Conservation (phyloP, 2,888 invertebrate genomes). For the Sympetrum striolatum region DNA sequence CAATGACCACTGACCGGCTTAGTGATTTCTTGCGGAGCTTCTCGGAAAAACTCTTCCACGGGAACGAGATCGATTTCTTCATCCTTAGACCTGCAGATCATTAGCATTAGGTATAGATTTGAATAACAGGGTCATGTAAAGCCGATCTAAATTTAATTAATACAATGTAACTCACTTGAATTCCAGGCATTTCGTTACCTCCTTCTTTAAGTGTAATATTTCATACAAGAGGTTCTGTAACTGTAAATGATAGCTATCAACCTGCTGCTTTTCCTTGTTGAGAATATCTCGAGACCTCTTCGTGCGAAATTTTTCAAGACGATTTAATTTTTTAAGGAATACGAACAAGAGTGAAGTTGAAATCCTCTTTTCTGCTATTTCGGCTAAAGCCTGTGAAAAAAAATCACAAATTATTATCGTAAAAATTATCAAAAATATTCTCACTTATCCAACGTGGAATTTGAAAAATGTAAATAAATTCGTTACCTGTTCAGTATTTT, state of each 20-base stretch:
- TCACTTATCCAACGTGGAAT: background rate
- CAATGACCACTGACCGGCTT: conserved; percentile 71
- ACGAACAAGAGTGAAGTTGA: conserved; percentile 80
- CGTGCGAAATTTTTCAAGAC: conserved; percentile 87
- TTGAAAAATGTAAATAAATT: conserved; percentile 54
- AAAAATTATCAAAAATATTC: background rate
- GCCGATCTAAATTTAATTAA: background rate
- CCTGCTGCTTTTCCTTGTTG: conserved; percentile 82
- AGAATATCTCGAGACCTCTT: conserved; percentile 82
- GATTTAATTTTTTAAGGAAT: conserved; percentile 87
- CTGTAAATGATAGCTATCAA: conserved; percentile 88
- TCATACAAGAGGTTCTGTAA: conserved; percentile 94
- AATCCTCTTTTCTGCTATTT: conserved; percentile 72
- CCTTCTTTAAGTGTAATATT: conserved; percentile 90
- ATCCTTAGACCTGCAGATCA: conserved; percentile 77
- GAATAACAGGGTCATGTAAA: background rate
- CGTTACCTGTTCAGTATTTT: conserved; percentile 62
- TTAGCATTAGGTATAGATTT: background rate
- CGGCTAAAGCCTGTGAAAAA: conserved; percentile 63
- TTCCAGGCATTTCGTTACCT: conserved; percentile 92
- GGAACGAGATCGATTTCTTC: conserved; percentile 89
- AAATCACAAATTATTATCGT: background rate
- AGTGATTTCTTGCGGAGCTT: conserved; percentile 75
- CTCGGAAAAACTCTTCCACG: conserved; percentile 80
- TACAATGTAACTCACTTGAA: conserved; percentile 72